Evolutionary conservation across 1,140 invertebrate genomes (phyloP), one percentile per base, ranked within the genome.

Genomic region (Lepidurus apus): DNA sequence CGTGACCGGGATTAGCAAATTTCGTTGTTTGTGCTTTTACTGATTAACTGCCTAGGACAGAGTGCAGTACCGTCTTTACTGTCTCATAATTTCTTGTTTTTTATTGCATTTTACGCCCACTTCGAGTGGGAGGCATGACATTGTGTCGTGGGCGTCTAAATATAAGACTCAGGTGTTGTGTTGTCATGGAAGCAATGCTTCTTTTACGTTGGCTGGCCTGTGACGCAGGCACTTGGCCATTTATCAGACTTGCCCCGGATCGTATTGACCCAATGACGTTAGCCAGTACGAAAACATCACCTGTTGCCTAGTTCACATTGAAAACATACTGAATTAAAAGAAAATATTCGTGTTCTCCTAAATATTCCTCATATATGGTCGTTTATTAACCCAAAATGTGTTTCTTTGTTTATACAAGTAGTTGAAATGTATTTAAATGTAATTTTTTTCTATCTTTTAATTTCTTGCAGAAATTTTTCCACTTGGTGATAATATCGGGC

Each of bases 401-500:
- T 26, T 26, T 34, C 34, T 34, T 34, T 34, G 2, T 34, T 2
- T 34, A 34, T 34, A 34, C 34, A 34, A 34, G 34, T 34, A 34
- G 34, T n/a, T n/a, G n/a, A n/a, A n/a, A n/a, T n/a, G 4, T 34
- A 34, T 34, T 34, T 34, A 4, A 2, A 34, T 34, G 34, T 34
- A 34, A 2, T 34, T 34, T 6, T 65, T 65, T 7, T 65, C 53
- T 7, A 65, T 65, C 21, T 65, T 21, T 65, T 65, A 1, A 1
- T 34, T 34, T 65, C 6, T 65, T 21, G 6, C 13, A 65, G 53
- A 65, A 65, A 65, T 65, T 65, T 65, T 17, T 65, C 53, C 53
- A 65, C 53, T 65, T 65, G 53, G 53, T 65, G 53, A 65, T 65
- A 65, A 65, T 65, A 65, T 65, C 53, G 53, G 53, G 53, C 53